These are phyloP conservation scores for Sinodicranocentrus sp. DNA, from an alignment of 2,888 invertebrate species.

Conservation along the genomic window DNA sequence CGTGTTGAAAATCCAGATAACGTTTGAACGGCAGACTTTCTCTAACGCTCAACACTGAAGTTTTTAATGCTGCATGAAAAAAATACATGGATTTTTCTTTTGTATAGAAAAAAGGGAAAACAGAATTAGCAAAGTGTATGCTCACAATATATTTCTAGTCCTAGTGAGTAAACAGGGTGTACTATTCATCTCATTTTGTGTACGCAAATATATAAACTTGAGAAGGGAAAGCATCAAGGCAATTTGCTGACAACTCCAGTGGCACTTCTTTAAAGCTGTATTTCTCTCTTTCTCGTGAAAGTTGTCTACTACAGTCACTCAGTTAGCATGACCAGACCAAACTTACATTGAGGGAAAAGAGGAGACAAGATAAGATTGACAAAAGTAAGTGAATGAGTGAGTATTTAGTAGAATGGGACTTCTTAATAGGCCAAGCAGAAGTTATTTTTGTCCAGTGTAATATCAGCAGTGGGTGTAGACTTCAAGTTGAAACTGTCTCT, in stretches of 20 bases:
- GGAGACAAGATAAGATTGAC: conserved; percentile 6
- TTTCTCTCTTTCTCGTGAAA: not conserved
- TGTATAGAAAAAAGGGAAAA: no score
- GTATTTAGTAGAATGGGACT: conserved; percentile 17
- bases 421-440: not conserved
- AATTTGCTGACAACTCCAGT: not conserved
- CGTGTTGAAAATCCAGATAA: no score
- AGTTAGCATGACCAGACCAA: not conserved
- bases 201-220: not conserved
- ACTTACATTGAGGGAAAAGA: no score
- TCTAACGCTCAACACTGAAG: no score
- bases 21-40: no score
- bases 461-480: not conserved
- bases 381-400: not conserved
- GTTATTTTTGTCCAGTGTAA: no score
- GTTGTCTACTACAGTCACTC: not conserved
- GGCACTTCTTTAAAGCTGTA: not conserved
- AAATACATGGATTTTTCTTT: no score
- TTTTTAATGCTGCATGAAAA: no score
- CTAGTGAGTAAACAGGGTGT: no score
- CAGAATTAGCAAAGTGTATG: no score
- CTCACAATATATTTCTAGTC: no score
- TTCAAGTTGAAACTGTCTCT: not conserved
- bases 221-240: not conserved
- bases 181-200: no score